Evolutionary conservation across 2,113 vertebrate species (phyloP).

Genomic region (Phaethornis superciliosus): DNA sequence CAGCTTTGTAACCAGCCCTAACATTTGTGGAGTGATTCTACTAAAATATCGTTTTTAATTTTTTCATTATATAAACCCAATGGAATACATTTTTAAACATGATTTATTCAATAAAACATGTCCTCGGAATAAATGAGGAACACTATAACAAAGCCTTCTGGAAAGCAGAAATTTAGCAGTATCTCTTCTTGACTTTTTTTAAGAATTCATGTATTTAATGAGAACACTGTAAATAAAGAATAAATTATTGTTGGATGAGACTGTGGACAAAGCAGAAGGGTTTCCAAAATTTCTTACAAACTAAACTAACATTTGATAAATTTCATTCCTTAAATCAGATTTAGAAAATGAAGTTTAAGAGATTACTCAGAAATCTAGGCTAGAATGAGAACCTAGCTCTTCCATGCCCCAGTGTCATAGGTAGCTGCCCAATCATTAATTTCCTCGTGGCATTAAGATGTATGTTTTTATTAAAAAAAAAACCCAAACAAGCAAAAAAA

Average conservation of each 20-base stretch:
- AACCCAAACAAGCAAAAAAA: no score
- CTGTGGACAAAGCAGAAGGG: neutral
- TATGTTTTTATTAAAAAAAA: neutral
- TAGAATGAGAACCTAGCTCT: neutral
- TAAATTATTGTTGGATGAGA: neutral
- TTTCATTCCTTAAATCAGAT: neutral
- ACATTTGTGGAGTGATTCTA: neutral
- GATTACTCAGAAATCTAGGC: neutral
- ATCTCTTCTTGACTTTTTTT: neutral
- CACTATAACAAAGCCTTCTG: neutral
- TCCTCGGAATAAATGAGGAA: neutral
- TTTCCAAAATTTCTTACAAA: conserved; percentile 5
- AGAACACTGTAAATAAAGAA: neutral
- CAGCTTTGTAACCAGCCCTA: neutral
- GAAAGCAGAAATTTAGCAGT: neutral
- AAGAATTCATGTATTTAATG: neutral
- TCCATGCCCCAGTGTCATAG: neutral
- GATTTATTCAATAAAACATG: conserved; percentile 46
- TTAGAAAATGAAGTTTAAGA: neutral
- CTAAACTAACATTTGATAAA: neutral
- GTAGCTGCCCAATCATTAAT: neutral
- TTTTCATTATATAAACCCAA: neutral
- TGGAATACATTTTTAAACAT: neutral
- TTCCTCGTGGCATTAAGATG: neutral
- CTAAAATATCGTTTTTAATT: neutral